Conservation (phyloP, 1,140 invertebrate genomes). For the Microplitis demolitor region DNA sequence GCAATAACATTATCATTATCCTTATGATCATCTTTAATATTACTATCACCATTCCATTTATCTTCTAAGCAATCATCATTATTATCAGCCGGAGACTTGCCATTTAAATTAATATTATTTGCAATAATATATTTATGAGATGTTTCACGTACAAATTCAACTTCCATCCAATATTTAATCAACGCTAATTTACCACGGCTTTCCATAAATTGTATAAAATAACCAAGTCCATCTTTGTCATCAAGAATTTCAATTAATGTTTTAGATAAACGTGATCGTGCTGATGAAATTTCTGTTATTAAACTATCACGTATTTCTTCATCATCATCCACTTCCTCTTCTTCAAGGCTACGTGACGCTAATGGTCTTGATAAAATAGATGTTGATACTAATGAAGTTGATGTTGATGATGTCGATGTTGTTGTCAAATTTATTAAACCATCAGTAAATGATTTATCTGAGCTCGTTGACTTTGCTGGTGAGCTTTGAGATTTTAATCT, state of each 20-base stretch:
- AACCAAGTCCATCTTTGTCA: conserved; percentile 73
- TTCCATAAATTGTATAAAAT: conserved; percentile 78
- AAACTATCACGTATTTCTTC: conserved; percentile 28
- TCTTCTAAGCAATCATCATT: conserved; percentile 14
- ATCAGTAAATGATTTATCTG: conserved; percentile 18
- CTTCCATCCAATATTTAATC: conserved; percentile 76
- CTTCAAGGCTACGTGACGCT: conserved; percentile 40
- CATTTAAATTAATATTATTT: background rate
- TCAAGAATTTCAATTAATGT: conserved; percentile 68
- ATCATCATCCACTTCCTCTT: conserved; percentile 51
- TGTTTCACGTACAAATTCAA: conserved; percentile 67
- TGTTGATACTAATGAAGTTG: conserved; percentile 23
- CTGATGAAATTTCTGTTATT: conserved; percentile 37
- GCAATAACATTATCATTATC: conserved; percentile 31
- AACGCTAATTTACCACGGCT: conserved; percentile 62
- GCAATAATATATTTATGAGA: conserved; percentile 24
- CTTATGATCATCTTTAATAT: background rate
- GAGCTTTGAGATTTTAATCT: conserved; percentile 41
- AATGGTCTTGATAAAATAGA: conserved; percentile 21
- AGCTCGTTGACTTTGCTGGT: conserved; percentile 35
- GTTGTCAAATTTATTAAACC: too few species aligned
- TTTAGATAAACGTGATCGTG: conserved; percentile 66
- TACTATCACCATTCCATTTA: background rate
- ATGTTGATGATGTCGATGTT: conserved; percentile 21
- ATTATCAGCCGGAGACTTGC: conserved; percentile 14